Evolutionary conservation across 1,140 invertebrate genomes (phyloP), one percentile per base, ranked within the genome.

Genomic region (Agrypnia vestita): DNA sequence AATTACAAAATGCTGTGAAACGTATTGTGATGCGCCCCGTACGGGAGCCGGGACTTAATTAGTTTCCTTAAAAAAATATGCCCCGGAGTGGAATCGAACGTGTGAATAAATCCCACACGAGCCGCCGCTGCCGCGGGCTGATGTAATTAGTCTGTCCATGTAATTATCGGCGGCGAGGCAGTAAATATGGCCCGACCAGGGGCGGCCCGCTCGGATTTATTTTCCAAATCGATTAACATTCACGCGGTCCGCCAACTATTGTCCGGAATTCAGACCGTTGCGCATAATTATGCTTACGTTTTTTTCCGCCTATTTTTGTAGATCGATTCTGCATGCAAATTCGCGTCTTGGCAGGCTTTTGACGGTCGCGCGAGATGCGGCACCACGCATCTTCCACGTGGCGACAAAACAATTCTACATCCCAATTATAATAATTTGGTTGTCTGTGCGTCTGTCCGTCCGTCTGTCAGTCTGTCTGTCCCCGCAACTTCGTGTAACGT

Each of bases 41-140:
- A 81, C 80, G 75, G 80, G 80, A 81, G 80, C 80, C 76, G 71
- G 43, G 69, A 53, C 76, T 81, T 81, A 81, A 81, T 81, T 81
- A 81, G 67, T 81, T 81, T 81, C 69, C 64, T 73, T 61, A 74
- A 72, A 74, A 74, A 74, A 74, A 74, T 35, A 56, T 71, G 51
- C 71, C 71, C 25, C 12, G 25, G 51, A 74, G 71, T 74, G 71
- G 43, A 55, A 74, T 74, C 56, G 71, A 74, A 74, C 71, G 71
- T 74, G 71, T 74, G 71, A 74, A 74, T 55, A 55, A 55, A 74
- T 44, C 49, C 46, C 53, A 74, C 71, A 74, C 71, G 71, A 74
- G 71, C 71, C 71, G 71, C 71, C 71, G 13, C 53, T 74, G 71
- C 71, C 71, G 51, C 17, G 21, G 71, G 71, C 71, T 55, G 71